Conservation (phyloP, 2,888 invertebrate species). For the Homarus gammarus region DNA sequence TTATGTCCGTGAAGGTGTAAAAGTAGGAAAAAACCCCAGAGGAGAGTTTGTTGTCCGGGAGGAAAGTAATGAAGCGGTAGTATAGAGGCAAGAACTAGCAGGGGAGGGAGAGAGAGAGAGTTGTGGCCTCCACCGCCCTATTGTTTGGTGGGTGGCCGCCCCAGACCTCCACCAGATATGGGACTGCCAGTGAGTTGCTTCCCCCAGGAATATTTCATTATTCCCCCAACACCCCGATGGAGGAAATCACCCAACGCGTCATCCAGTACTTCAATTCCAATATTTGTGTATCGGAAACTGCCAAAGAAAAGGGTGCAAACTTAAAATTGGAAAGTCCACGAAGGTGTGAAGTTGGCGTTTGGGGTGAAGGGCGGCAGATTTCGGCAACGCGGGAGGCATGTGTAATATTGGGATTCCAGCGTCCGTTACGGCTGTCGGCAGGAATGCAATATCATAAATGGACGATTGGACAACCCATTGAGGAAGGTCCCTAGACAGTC, state of each 20-base stretch:
- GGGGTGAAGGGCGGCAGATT: constrained; percentile 23
- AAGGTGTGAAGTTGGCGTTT: constrained; percentile 11
- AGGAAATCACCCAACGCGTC: not conserved
- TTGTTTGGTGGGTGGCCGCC: constrained; percentile 22
- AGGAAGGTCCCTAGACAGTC: constrained; percentile 3
- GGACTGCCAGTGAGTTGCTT: not conserved
- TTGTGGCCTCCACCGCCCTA: constrained; percentile 1
- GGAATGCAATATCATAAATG: constrained; percentile 74
- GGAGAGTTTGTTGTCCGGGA: not conserved
- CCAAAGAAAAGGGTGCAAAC: constrained; percentile 37
- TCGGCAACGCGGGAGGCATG: constrained; percentile 62
- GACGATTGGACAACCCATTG: constrained; percentile 67
- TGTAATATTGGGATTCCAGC: constrained; percentile 73
- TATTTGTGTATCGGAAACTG: constrained; percentile 52
- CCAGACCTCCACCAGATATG: not conserved
- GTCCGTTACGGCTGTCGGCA: constrained; percentile 54
- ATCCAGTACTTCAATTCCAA: constrained; percentile 44
- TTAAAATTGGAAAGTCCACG: constrained; percentile 28
- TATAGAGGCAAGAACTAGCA: constrained; percentile 12
- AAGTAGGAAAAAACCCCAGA: not conserved
- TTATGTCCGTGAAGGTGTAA: not conserved
- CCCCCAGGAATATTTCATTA: not conserved
- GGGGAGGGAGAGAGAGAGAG: not conserved
- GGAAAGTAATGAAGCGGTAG: constrained; percentile 12
- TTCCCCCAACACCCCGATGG: not conserved